phyloP scores from a whole-genome alignment of 2,888 invertebrate genomes.

The Drosophila flavopinicola region DNA sequence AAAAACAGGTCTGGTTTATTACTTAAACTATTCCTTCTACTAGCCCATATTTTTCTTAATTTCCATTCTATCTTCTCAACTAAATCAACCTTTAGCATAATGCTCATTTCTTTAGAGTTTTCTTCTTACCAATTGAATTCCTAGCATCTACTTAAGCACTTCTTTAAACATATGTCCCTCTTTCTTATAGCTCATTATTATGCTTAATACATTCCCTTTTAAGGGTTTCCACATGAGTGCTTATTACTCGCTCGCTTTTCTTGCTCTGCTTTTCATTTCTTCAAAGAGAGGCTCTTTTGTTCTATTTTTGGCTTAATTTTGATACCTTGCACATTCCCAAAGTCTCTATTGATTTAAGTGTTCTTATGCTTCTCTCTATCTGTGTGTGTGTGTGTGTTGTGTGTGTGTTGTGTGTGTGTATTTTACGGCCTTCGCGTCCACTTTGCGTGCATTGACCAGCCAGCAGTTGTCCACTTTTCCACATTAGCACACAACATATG shows the following conservation, averaged over 20 bases:
- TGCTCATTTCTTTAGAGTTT: too few relatives aligned
- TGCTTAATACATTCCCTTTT: background rate
- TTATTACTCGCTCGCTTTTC: background rate
- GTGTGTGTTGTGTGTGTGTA: too few relatives aligned
- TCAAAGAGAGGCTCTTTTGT: background rate
- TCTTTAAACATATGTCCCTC: too few relatives aligned
- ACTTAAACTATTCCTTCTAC: too few relatives aligned
- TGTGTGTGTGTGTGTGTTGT: too few relatives aligned
- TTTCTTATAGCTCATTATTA: background rate
- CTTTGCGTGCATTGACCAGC: slow-evolving; percentile 59
- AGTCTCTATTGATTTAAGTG: slow-evolving; percentile 56
- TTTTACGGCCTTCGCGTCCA: slow-evolving; percentile 57
- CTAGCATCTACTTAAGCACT: too few relatives aligned
- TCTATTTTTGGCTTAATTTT: background rate
- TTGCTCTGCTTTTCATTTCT: background rate
- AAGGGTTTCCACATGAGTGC: background rate
- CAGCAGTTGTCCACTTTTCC: slow-evolving; percentile 17
- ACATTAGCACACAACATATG: too few relatives aligned
- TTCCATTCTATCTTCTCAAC: too few relatives aligned
- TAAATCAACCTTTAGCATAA: too few relatives aligned
- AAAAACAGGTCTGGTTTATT: too few relatives aligned
- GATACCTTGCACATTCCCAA: slow-evolving; percentile 9
- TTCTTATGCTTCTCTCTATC: slow-evolving; percentile 48
- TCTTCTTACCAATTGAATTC: too few relatives aligned
- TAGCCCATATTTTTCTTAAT: too few relatives aligned